Evolutionary conservation across 1,140 invertebrate species (phyloP), one percentile per base, ranked within the genome.

Genomic region (Holotrichia oblita): DNA sequence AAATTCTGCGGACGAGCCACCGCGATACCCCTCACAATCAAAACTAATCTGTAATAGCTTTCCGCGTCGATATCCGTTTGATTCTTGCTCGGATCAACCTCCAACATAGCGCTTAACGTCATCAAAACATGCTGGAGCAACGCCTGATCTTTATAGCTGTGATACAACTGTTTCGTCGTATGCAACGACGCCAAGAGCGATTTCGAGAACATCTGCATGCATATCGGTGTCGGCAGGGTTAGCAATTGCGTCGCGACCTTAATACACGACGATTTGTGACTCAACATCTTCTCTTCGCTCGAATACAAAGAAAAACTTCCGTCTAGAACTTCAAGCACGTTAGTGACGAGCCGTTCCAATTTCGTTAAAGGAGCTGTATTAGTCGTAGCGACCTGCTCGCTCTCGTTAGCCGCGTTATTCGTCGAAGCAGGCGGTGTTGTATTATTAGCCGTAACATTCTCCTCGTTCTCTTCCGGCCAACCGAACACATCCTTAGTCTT

Each of bases 401-500:
- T 82, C 78, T 88, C 86, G 40, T 84, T 88, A 73, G 82, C 85
- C 0, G 34, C 22, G 12, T 42, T 40, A 42, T 27, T 80, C 4
- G 85, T 78, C 22, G 85, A 78, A 24, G 84, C 79, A 40, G 85
- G 85, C 9, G 87, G 87, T 3, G 87, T 84, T 14, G 90, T 88
- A 3, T 90, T 88, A 41, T 90, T 89, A 79, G 91, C 87, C 40
- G 93, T 90, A 79, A 91, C 87, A 40, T 93, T 91, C 80, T 98
- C 97, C 83, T 98, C 97, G 12, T 91, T 92, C 85, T 99, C 97
- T 87, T 99, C 97, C 0, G 97, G 97, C 98, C 97, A 99, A 59
- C 97, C 97, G 87, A 99, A 98, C 0, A 93, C 89, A 85, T 99
- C 97, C 89, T 99, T 99, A 3, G 95, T 96, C 88, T 98, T 98